Evolutionary conservation across 2,888 invertebrate genomes (phyloP).

Genomic region (Nudaria mundana): DNA sequence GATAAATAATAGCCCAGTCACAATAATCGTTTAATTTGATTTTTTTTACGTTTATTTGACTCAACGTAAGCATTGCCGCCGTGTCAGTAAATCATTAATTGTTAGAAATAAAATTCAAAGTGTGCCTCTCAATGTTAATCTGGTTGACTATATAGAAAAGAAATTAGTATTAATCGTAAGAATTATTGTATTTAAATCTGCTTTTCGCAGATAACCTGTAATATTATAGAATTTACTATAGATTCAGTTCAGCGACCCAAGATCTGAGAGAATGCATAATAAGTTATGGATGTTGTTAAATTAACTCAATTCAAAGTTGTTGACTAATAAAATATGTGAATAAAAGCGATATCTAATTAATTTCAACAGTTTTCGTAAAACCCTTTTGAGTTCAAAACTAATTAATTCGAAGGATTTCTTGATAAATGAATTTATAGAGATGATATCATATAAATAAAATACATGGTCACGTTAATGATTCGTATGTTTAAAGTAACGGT

Average conservation of each 20-base stretch:
- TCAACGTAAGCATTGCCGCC: conserved; percentile 49
- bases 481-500: conserved; percentile 32
- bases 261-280: conserved; percentile 25
- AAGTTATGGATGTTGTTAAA: conserved; percentile 17
- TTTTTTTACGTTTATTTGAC: no score
- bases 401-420: no score
- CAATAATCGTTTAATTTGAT: no score
- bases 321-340: conserved; percentile 6
- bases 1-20: no score
- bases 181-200: conserved; percentile 24
- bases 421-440: no score
- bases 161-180: conserved; percentile 33
- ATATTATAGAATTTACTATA: conserved; percentile 30
- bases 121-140: conserved; percentile 52
- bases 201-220: conserved; percentile 28
- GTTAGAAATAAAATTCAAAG: conserved; percentile 35
- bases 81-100: conserved; percentile 22
- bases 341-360: conserved; percentile 7
- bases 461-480: conserved; percentile 12
- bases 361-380: no score
- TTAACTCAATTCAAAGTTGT: conserved; percentile 8
- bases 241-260: conserved; percentile 23
- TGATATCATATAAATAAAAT: conserved; percentile 20
- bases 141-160: conserved; percentile 33
- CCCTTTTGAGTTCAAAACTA: no score